Conservation (phyloP, 2,888 invertebrate species). For the Lasioglossum vierecki region DNA sequence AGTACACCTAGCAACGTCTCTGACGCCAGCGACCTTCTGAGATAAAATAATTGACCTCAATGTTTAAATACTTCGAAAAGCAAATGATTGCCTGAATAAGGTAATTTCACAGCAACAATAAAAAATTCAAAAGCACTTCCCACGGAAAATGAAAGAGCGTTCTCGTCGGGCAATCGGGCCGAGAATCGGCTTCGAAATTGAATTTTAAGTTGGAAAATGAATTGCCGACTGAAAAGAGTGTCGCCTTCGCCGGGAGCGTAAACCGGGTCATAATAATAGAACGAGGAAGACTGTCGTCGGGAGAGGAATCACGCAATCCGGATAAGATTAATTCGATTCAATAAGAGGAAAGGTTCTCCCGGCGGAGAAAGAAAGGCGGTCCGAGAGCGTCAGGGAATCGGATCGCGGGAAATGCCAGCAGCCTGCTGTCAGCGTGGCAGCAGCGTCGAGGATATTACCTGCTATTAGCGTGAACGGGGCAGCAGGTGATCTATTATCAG, state of each 20-base stretch:
- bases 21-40: not conserved
- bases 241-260: not conserved
- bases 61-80: not conserved
- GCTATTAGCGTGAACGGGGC: constrained; percentile 66
- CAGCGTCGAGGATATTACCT: constrained; percentile 66
- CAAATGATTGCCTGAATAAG: not conserved
- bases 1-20: not conserved
- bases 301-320: not conserved
- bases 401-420: constrained; percentile 46
- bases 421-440: constrained; percentile 44
- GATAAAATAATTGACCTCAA: not conserved
- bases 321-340: constrained; percentile 34
- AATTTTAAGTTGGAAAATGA: not conserved
- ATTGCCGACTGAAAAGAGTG: not conserved
- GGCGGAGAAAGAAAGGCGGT: not conserved
- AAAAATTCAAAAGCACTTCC: not conserved
- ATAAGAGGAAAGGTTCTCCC: not conserved
- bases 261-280: constrained; percentile 12
- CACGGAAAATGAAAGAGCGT: not conserved
- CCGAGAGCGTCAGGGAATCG: constrained; percentile 37
- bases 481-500: constrained; percentile 71
- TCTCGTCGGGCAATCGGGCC: not conserved
- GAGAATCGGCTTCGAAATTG: not conserved
- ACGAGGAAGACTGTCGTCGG: not conserved
- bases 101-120: not conserved